phyloP scores from a whole-genome alignment of 2,113 vertebrate species.

The Macquaria australasica region DNA sequence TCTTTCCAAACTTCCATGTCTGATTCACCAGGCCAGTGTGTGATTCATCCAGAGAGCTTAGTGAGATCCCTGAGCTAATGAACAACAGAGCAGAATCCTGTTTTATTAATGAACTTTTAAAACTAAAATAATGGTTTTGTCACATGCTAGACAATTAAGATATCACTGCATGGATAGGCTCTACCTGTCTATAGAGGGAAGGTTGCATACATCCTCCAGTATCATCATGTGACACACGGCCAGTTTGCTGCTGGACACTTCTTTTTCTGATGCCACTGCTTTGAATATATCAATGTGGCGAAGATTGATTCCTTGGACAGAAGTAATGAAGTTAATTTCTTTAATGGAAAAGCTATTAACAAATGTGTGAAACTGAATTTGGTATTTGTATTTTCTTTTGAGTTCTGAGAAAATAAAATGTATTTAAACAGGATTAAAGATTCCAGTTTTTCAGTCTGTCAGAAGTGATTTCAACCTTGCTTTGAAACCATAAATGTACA shows the following conservation, averaged over 20 bases:
- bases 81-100: neutral
- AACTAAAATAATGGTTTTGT: neutral
- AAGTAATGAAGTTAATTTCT: neutral
- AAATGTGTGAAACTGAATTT: neutral
- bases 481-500: neutral
- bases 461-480: neutral
- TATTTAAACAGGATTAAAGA: conserved; percentile 7
- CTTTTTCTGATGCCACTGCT: conserved; percentile 57
- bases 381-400: neutral
- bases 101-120: neutral
- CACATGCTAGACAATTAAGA: neutral
- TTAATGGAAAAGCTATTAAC: neutral
- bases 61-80: conserved; percentile 50
- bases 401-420: neutral
- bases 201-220: conserved; percentile 59
- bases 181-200: conserved; percentile 66
- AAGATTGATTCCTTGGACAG: conserved; percentile 47
- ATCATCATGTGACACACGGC: conserved; percentile 66
- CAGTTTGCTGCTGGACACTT: neutral
- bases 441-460: rapidly evolving
- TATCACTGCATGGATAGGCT: neutral
- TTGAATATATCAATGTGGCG: conserved; percentile 52
- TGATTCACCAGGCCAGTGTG: conserved; percentile 72
- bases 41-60: conserved; percentile 72
- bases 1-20: conserved; percentile 73